Evolutionary conservation across 2,888 invertebrate genomes (phyloP).

Genomic region (Tromatobia lineatoria): DNA sequence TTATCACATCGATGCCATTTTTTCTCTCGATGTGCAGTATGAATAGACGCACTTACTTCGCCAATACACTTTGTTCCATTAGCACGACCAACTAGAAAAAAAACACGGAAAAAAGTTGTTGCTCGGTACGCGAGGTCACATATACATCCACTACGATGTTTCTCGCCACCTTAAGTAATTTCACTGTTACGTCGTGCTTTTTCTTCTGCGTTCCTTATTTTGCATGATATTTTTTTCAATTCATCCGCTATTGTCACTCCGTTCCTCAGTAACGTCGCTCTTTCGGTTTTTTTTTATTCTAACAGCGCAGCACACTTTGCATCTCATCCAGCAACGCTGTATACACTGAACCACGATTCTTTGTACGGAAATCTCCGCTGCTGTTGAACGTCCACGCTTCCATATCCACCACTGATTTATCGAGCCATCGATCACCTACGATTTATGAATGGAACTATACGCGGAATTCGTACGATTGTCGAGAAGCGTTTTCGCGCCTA

Average conservation of each 20-base stretch:
- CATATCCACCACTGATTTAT: slow-evolving; percentile 61
- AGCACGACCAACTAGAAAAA: background rate
- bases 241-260: background rate
- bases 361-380: slow-evolving; percentile 32
- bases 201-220: background rate
- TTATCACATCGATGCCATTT: background rate
- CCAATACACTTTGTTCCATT: background rate
- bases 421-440: slow-evolving; percentile 62
- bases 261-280: background rate
- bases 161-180: background rate
- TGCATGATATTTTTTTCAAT: background rate
- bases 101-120: background rate
- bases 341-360: slow-evolving; percentile 45
- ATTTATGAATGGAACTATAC: slow-evolving; percentile 68
- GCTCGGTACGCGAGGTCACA: background rate
- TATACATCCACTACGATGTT: background rate
- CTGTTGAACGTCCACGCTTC: slow-evolving; percentile 46
- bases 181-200: background rate
- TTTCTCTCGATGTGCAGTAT: background rate
- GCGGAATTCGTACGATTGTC: slow-evolving; percentile 43
- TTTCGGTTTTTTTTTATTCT: background rate
- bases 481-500: slow-evolving; percentile 35
- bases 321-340: slow-evolving; percentile 1
- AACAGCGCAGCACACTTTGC: slow-evolving; percentile 13
- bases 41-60: background rate